Percentiles rank a stretch among this genome's conserved stretches.
These are phyloP conservation scores for Nesospiza acunhae DNA, from an alignment of 2,113 vertebrate genomes.

Conservation along the genomic window DNA sequence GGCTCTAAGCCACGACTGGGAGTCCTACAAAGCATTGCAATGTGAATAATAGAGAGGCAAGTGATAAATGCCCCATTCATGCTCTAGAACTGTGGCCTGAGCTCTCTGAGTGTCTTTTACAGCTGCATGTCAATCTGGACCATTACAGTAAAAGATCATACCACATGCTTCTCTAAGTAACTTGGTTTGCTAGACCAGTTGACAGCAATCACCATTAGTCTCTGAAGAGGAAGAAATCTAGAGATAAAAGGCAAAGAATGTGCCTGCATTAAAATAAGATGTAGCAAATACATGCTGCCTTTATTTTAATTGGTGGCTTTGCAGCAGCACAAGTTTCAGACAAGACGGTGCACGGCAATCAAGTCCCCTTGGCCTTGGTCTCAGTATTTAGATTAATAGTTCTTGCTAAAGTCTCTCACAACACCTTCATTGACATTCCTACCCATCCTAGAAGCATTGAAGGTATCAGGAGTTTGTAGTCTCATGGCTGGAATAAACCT, in stretches of 20 bases:
- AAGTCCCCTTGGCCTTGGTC: background rate
- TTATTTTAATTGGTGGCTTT: background rate
- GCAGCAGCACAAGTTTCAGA: background rate
- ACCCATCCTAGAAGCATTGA: background rate
- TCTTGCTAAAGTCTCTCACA: background rate
- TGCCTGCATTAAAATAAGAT: background rate
- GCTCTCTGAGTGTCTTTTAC: background rate
- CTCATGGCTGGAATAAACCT: background rate
- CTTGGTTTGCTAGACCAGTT: background rate
- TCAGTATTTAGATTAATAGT: background rate
- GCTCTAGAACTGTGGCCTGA: background rate
- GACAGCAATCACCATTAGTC: background rate
- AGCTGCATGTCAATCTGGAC: background rate
- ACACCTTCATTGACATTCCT: background rate
- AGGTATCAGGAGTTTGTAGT: background rate
- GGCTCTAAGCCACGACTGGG: background rate
- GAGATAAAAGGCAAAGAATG: background rate
- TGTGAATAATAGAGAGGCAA: background rate
- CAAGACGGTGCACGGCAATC: accelerated
- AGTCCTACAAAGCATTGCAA: background rate
- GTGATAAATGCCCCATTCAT: background rate
- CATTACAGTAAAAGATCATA: constrained; percentile 5
- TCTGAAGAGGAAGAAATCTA: background rate
- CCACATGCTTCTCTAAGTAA: background rate
- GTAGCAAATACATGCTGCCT: background rate